These are phyloP conservation scores for Alouatta palliata DNA, from an alignment of 2,113 vertebrate genomes.

Conservation along the genomic window DNA sequence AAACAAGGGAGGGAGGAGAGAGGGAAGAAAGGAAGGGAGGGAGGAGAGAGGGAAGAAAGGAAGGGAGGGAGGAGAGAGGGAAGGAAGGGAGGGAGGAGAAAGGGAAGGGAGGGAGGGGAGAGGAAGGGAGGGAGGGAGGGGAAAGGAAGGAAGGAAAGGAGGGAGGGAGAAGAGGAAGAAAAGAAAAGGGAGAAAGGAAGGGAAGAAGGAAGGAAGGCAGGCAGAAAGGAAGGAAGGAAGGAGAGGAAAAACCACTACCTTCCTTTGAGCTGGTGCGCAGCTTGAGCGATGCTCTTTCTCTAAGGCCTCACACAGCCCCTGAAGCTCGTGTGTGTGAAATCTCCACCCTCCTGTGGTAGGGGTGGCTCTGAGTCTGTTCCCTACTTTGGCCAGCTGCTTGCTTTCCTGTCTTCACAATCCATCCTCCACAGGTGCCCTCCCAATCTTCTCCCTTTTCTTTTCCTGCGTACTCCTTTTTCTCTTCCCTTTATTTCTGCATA, in stretches of 20 bases:
- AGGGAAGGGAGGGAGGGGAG: background rate
- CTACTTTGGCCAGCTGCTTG: background rate
- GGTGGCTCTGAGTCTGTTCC: background rate
- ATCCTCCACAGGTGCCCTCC: background rate
- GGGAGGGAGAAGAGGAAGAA: fast-evolving
- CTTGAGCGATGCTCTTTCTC: background rate
- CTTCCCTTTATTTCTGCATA: background rate
- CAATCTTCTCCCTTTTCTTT: background rate
- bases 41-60: too few relatives aligned
- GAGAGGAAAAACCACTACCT: background rate
- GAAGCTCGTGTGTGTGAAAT: background rate
- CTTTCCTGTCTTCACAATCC: background rate
- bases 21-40: too few relatives aligned
- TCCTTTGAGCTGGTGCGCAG: background rate
- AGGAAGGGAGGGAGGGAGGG: background rate
- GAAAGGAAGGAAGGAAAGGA: too few relatives aligned
- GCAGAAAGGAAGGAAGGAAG: too few relatives aligned
- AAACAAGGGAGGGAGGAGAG: too few relatives aligned
- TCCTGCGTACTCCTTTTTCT: background rate
- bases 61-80: too few relatives aligned
- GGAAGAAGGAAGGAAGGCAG: too few relatives aligned
- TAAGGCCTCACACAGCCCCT: background rate
- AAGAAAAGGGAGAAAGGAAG: background rate
- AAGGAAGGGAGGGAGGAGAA: too few relatives aligned
- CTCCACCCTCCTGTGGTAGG: background rate